Evolutionary conservation across 1,140 invertebrate genomes (phyloP).

Genomic region (Lineus longissimus): DNA sequence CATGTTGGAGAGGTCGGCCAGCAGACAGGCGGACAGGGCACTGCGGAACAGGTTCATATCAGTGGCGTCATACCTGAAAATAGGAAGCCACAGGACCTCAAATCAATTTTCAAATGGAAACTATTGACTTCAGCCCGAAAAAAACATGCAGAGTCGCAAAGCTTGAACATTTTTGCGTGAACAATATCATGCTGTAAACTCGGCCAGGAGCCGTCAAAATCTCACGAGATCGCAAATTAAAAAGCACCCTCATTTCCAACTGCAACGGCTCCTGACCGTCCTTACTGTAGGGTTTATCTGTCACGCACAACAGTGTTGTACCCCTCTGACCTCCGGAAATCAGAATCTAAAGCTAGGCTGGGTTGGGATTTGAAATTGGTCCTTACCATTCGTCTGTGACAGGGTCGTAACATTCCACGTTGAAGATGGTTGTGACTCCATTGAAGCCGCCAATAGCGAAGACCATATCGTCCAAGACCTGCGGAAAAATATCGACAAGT

Average conservation of each 20-base stretch:
- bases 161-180: neutral
- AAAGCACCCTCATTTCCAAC: neutral
- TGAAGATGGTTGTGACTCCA: slow-evolving; percentile 70
- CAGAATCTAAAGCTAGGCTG: too few relatives aligned
- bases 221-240: neutral
- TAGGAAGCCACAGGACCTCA: slow-evolving; percentile 8
- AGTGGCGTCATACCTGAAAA: slow-evolving; percentile 70
- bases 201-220: neutral
- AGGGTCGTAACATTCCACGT: slow-evolving; percentile 86
- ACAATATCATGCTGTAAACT: too few relatives aligned
- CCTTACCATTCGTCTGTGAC: slow-evolving; percentile 74
- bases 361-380: too few relatives aligned
- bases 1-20: slow-evolving; percentile 78
- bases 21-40: slow-evolving; percentile 80
- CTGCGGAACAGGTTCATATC: slow-evolving; percentile 84
- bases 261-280: neutral
- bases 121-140: too few relatives aligned
- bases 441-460: slow-evolving; percentile 77
- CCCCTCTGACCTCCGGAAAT: too few relatives aligned
- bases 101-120: too few relatives aligned
- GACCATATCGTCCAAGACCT: slow-evolving; percentile 64
- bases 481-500: neutral
- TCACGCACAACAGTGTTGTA: too few relatives aligned
- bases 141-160: neutral
- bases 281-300: too few relatives aligned